Percentiles rank a stretch among this genome's conserved stretches.
Conservation (phyloP, 2,797 vertebrate species). For the Coregonus sp. region DNA sequence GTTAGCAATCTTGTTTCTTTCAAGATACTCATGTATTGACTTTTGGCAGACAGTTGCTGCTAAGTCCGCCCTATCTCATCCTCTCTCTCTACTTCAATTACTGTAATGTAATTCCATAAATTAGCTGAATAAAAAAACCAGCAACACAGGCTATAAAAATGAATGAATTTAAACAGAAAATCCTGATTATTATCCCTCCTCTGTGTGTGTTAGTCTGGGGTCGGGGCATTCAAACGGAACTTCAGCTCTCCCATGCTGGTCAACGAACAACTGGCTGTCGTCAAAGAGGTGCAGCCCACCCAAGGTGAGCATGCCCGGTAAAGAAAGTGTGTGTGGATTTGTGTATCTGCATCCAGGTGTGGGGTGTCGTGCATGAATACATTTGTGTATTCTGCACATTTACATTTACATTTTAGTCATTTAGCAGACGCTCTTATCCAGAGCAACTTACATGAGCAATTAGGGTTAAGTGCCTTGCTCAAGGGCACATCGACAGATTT, state of each 20-base stretch:
- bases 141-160: slow-evolving; percentile 12
- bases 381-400: neutral
- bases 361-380: neutral
- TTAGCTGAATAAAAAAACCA: neutral
- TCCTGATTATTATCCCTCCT: slow-evolving; percentile 19
- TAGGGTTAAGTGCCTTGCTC: too few species aligned
- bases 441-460: too few species aligned
- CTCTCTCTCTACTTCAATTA: slow-evolving; percentile 32
- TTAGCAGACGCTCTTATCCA: too few species aligned
- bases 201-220: slow-evolving; percentile 74
- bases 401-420: too few species aligned
- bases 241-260: slow-evolving; percentile 90
- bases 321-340: slow-evolving; percentile 7
- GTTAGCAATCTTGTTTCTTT: neutral
- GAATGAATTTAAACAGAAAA: neutral
- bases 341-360: slow-evolving; percentile 22
- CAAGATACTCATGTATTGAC: slow-evolving; percentile 4
- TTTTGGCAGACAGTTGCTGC: neutral
- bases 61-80: neutral
- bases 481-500: too few species aligned
- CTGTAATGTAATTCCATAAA: slow-evolving; percentile 33
- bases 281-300: slow-evolving; percentile 78
- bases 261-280: slow-evolving; percentile 77
- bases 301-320: slow-evolving; percentile 74
- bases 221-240: slow-evolving; percentile 88